phyloP scores from a whole-genome alignment of 1,140 invertebrate genomes.

The Littorina saxatilis region DNA sequence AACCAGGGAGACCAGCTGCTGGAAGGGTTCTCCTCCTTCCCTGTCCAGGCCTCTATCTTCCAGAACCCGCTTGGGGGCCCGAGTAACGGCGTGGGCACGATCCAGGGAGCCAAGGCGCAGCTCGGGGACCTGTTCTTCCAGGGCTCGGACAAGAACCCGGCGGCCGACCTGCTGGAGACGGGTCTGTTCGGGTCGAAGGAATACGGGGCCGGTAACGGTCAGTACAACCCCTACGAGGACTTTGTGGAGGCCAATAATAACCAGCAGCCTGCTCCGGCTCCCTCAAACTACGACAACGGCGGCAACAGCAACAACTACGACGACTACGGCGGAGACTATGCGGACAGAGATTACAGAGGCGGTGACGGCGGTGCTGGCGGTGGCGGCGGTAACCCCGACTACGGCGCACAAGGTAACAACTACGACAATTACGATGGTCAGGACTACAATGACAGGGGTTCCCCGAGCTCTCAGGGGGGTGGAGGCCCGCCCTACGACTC shows the following conservation, averaged over 20 bases:
- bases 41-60: neutral
- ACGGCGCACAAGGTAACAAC: no score
- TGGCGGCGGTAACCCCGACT: no score
- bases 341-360: neutral
- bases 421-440: no score
- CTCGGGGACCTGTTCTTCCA: constrained; percentile 11
- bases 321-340: neutral
- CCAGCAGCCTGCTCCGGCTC: neutral
- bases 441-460: no score
- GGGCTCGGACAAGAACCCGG: constrained; percentile 3
- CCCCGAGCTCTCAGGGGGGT: no score
- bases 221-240: neutral
- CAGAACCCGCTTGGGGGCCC: neutral
- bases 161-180: neutral
- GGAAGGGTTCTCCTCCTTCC: neutral
- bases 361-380: neutral
- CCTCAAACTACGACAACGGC: neutral
- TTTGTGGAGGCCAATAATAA: neutral
- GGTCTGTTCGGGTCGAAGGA: neutral
- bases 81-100: neutral
- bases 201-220: neutral
- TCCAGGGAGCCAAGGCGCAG: neutral
- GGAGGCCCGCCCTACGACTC: no score
- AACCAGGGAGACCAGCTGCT: neutral
- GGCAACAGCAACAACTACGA: constrained; percentile 14